A percentile compares a stretch with the other conserved stretches of the same genome.
Evolutionary conservation across 1,140 invertebrate species (phyloP).

Genomic region (Drosophila parabipectinata): DNA sequence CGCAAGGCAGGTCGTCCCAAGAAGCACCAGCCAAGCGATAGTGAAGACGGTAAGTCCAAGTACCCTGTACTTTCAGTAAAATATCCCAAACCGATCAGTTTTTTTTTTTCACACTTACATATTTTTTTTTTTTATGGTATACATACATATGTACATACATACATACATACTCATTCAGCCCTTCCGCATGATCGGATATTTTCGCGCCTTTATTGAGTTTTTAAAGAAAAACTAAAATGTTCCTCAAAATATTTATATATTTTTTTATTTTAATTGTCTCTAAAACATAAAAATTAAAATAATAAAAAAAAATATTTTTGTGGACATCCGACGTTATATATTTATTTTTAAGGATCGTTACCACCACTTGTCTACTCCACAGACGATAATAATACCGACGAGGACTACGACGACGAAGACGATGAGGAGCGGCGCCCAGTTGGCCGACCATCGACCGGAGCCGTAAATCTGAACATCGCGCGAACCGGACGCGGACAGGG

Average conservation of each 20-base stretch:
- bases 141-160: background rate
- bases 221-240: too few relatives aligned
- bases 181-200: background rate
- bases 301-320: too few relatives aligned
- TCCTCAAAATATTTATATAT: too few relatives aligned
- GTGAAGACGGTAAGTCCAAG: constrained; percentile 42
- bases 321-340: too few relatives aligned
- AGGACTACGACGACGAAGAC: constrained; percentile 45
- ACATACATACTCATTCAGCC: background rate
- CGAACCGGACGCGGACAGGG: constrained; percentile 69
- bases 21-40: constrained; percentile 65
- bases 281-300: too few relatives aligned
- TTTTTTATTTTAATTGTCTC: background rate
- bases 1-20: constrained; percentile 53
- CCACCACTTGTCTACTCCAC: background rate
- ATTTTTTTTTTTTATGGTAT: background rate
- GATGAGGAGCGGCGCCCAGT: constrained; percentile 52
- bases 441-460: constrained; percentile 64
- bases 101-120: background rate
- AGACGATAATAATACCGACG: constrained; percentile 22
- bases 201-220: background rate
- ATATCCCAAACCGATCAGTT: too few relatives aligned
- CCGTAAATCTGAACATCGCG: constrained; percentile 67
- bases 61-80: background rate
- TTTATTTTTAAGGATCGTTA: background rate